Evolutionary conservation across 1,140 invertebrate genomes (phyloP), one percentile per base, ranked within the genome.

Genomic region (Sitodiplosis mosellana): DNA sequence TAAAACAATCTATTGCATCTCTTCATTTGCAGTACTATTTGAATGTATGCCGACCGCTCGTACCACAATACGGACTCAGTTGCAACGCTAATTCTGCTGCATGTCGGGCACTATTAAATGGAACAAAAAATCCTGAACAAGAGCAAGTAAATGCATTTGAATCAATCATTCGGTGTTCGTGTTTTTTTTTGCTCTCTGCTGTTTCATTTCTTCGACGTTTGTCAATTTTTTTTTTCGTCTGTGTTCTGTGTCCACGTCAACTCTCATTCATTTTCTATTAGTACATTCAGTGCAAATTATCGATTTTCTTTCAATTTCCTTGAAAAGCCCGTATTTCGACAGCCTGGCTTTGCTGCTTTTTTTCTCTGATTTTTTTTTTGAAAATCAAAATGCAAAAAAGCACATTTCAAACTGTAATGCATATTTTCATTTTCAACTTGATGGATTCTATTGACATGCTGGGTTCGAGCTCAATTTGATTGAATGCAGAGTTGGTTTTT

Each of bases 41-140:
- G 55, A 72, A 72, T 57, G 57, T 72, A 42, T 72, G 70, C 50
- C 59, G 60, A 50, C 66, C 70, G 49, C 56, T 72, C 52, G 59
- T 69, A 47, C 56, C 67, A 46, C 59, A 58, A 54, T 59, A 58
- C 54, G 59, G 63, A 56, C 59, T 71, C 47, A 64, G 60, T 51
- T 71, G 69, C 53, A 53, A 57, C 40, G 63, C 66, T 54, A 69
- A 67, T 14, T 69, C 66, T 52, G 65, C 63, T 45, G 63, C 59
- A 49, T 72, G 70, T 50, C 68, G 67, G 59, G 60, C 63, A 49
- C 59, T 27, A 18, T 54, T 56, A 33, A 55, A 48, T 51, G 33
- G 40, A 1, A 33, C 54, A 51, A 59, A 54, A 27, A 55, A 52
- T 48, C 59, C 64, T 45, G 56, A 60, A 48, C 57, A 69, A 44